Percentiles rank a stretch among this genome's conserved stretches.
These are phyloP conservation scores for Alcis repandata DNA, from an alignment of 2,888 invertebrate genomes.

Conservation along the genomic window DNA sequence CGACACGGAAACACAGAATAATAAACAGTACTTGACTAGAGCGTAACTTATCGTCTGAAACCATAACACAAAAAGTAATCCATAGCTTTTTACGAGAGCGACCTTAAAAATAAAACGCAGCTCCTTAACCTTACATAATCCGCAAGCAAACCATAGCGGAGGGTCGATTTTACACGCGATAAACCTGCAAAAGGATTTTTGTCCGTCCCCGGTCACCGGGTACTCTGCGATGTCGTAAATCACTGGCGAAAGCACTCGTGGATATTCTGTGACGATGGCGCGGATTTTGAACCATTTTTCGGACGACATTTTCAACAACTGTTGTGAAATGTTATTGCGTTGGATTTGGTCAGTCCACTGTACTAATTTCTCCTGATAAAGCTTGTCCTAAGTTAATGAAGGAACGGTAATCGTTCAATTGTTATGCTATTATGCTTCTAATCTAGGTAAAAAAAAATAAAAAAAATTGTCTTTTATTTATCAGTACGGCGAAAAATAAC, in stretches of 20 bases:
- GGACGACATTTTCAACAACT: conserved; percentile 4
- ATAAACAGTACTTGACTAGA: conserved; percentile 35
- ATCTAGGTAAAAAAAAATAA: too few species aligned
- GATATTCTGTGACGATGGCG: conserved; percentile 25
- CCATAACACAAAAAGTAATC: conserved; percentile 48
- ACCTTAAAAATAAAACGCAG: conserved; percentile 57
- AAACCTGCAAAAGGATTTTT: conserved; percentile 69
- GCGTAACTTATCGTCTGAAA: conserved; percentile 33
- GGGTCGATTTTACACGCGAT: conserved; percentile 74
- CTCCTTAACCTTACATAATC: conserved; percentile 66
- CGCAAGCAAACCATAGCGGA: conserved; percentile 63
- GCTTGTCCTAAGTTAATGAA: background rate
- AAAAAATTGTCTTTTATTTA: too few species aligned
- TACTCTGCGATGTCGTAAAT: conserved; percentile 46
- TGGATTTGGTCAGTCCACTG: background rate
- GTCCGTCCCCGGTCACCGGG: conserved; percentile 56
- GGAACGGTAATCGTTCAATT: background rate
- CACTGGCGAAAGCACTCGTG: conserved; percentile 33
- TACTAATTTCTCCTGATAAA: background rate
- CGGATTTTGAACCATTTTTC: conserved; percentile 14
- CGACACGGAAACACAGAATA: conserved; percentile 41
- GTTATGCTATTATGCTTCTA: too few species aligned
- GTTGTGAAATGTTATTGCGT: background rate
- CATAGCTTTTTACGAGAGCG: conserved; percentile 50
- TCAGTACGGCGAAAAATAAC: too few species aligned